Percentiles rank a stretch among this genome's conserved stretches.
Conservation (phyloP, 2,888 invertebrate species). For the Watsonalla cultraria region DNA sequence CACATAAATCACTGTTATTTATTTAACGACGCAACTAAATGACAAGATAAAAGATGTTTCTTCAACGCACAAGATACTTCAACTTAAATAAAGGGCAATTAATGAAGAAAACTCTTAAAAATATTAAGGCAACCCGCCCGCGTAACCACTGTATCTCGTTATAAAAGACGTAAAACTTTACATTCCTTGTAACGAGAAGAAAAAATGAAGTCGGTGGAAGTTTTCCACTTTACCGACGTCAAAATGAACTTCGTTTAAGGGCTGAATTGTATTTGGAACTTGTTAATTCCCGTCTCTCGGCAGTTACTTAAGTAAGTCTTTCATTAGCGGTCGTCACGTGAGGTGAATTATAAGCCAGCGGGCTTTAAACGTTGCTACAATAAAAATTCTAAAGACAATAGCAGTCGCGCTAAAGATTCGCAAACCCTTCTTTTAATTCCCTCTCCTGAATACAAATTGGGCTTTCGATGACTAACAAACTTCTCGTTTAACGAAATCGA, state of each 20-base stretch:
- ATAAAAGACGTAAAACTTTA: slow-evolving; percentile 59
- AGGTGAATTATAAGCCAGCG: slow-evolving; percentile 54
- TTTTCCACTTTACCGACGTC: slow-evolving; percentile 71
- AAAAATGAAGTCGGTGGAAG: slow-evolving; percentile 55
- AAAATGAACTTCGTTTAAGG: slow-evolving; percentile 69
- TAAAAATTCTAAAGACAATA: slow-evolving; percentile 57
- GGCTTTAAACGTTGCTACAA: slow-evolving; percentile 44
- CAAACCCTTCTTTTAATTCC: slow-evolving; percentile 36
- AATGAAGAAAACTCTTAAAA: slow-evolving; percentile 23
- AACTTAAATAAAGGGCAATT: slow-evolving; percentile 31
- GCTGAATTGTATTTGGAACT: slow-evolving; percentile 73
- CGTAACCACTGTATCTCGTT: slow-evolving; percentile 47
- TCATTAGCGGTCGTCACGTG: slow-evolving; percentile 74
- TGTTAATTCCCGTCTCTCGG: slow-evolving; percentile 69
- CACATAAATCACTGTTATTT: slow-evolving; percentile 59
- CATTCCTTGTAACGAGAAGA: slow-evolving; percentile 36
- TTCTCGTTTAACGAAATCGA: slow-evolving; percentile 37
- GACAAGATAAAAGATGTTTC: slow-evolving; percentile 47
- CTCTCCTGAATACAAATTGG: slow-evolving; percentile 47
- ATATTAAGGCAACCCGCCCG: slow-evolving; percentile 29
- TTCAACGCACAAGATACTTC: slow-evolving; percentile 8
- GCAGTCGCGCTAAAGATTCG: slow-evolving; percentile 30
- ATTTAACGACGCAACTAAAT: slow-evolving; percentile 52
- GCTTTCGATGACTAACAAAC: slow-evolving; percentile 22
- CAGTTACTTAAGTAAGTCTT: slow-evolving; percentile 72